Evolutionary conservation across 2,888 invertebrate genomes (phyloP), one percentile per base, ranked within the genome.

Genomic region (Lasiommata megera): DNA sequence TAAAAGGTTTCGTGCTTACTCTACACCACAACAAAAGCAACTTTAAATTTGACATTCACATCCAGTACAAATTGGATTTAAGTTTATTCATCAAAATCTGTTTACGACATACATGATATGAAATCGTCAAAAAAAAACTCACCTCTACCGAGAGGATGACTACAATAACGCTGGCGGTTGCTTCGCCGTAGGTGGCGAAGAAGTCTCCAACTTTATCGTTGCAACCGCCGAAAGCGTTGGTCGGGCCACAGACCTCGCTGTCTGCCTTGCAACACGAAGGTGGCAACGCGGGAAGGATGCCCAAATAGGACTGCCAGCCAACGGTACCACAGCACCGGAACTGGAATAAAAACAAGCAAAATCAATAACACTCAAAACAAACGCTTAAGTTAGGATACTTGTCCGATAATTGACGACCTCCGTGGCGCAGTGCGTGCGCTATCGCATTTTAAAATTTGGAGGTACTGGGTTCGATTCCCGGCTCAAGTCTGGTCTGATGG

Each of bases 251-350:
- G 11, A 11, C 11, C 11, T 11, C 2, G 6, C 6, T 16, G 16
- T 6, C n/a, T 0, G 50, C 23, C 0, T 64, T 28, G 60, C 84
- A 87, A 64, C 87, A 87, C 0, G 77, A 64, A 0, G 61, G 40
- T 0, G 84, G 81, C 1, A 84, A 58, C 0, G 52, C 43, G 0
- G 62, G 50, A n/a, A 63, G 23, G 6, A 60, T 14, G 1, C 41
- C 54, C 0, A 8, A 18, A 64, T 84, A 84, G 0, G 81, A 73
- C 0, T 34, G 53, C 0, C 77, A 55, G 0, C 85, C 84, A 0
- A 65, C 68, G 0, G 82, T 81, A 0, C 87, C 87, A 60, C 87
- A 88, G 64, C 87, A 87, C 6, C 47, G 23, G 71, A 87, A 85
- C 87, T 87, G 70, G 67, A 68, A 16, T 8, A 23, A 47, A 44